Percentiles rank a stretch among this genome's conserved stretches.
phyloP scores from a whole-genome alignment of 2,888 invertebrate genomes.

The Eristalinus aeneus region DNA sequence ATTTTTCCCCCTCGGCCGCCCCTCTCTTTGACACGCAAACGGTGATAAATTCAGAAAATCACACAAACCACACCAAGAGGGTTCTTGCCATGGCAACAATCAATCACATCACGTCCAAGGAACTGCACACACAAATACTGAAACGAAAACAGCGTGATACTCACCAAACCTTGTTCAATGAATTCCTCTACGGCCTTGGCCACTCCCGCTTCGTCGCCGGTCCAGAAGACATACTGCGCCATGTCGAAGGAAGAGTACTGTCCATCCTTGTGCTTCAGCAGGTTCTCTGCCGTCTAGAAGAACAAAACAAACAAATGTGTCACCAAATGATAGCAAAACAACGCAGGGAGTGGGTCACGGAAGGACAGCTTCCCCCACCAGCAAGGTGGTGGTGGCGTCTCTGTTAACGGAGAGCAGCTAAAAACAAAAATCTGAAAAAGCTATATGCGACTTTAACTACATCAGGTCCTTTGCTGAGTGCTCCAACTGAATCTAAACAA shows the following conservation, averaged over 20 bases:
- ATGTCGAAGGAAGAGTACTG: constrained; percentile 90
- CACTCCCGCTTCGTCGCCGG: constrained; percentile 90
- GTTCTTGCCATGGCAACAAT: constrained; percentile 19
- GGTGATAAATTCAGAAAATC: constrained; percentile 18
- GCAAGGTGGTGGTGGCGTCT: background rate
- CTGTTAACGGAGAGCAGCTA: background rate
- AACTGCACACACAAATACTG: background rate
- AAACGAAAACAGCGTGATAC: constrained; percentile 72
- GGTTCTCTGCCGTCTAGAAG: constrained; percentile 81
- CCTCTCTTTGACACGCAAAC: constrained; percentile 27
- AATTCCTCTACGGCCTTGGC: constrained; percentile 89
- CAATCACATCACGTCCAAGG: constrained; percentile 36
- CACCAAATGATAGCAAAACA: background rate
- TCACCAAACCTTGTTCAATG: constrained; percentile 88
- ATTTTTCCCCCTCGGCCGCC: background rate
- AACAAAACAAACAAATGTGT: background rate
- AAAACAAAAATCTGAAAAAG: constrained; percentile 9
- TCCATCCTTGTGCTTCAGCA: constrained; percentile 82
- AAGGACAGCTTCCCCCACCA: background rate
- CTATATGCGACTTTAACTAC: constrained; percentile 12
- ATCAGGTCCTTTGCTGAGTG: background rate
- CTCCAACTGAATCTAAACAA: constrained; percentile 44
- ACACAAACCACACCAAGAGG: background rate
- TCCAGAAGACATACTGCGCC: constrained; percentile 92
- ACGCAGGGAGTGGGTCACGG: background rate